Evolutionary conservation across 1,140 invertebrate genomes (phyloP), one percentile per base, ranked within the genome.

Genomic region (Globodera rostochiensis): DNA sequence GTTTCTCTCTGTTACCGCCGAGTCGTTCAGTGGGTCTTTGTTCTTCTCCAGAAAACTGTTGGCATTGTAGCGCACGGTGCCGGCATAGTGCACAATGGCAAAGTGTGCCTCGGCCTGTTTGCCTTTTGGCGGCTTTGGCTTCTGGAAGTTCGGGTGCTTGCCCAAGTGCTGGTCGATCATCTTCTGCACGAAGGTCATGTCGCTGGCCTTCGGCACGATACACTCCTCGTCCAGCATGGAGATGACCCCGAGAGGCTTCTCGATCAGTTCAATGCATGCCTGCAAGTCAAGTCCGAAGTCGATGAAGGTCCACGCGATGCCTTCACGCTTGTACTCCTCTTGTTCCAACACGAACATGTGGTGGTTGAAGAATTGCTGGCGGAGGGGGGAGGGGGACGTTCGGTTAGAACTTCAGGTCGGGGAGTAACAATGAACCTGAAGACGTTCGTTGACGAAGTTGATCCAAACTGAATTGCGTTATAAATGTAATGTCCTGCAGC

Each of bases 191-290:
- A 98, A 98, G 90, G 96, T 97, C 92, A 95, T 95, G 91, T 99
- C 97, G 85, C 95, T 95, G 90, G 97, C 97, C 93, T 99, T 99
- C 89, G 97, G 97, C 94, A 99, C 98, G 95, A 99, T 98, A 95
- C 96, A 98, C 93, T 99, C 97, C 94, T 99, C 97, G 92, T 99
- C 97, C 92, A 99, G 95, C 92, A 99, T 99, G 91, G 97, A 98
- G 91, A 98, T 93, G 93, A 99, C 97, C 94, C 97, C 97, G 95
- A 99, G 96, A 90, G 97, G 97, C 96, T 98, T 98, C 93, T 98
- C 96, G 91, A 98, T 97, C 89, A 98, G 93, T 92, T 98, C 97
- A 93, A 99, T 98, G 93, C 96, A 98, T 91, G 95, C 93, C 91
- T 94, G 93, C 90, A 99, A 93, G 93, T 98, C 97, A 94, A 98